Conservation (phyloP, 2,113 vertebrate species). For the Megalops atlanticus region DNA sequence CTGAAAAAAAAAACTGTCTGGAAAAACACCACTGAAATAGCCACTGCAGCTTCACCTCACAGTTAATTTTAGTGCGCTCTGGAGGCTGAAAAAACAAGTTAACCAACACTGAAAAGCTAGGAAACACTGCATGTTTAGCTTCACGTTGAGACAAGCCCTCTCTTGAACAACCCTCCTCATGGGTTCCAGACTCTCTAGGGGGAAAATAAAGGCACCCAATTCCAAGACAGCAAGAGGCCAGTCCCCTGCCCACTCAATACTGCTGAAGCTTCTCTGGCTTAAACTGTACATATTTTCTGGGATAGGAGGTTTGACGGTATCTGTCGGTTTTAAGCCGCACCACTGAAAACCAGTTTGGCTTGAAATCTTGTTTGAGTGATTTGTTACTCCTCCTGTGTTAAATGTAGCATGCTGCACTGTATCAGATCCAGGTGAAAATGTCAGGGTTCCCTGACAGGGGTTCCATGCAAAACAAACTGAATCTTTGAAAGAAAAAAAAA, state of each 20-base stretch:
- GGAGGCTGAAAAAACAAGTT: slow-evolving; percentile 1
- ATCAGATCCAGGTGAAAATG: background rate
- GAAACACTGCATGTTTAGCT: background rate
- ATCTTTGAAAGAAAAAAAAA: too few relatives aligned
- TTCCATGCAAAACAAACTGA: too few relatives aligned
- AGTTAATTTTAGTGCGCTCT: background rate
- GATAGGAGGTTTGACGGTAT: background rate
- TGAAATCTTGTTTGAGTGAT: too few relatives aligned
- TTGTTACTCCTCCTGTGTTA: too few relatives aligned
- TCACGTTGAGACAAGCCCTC: background rate
- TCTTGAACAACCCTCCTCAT: background rate
- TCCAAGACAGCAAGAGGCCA: background rate
- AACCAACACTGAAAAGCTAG: background rate
- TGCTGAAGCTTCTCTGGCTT: background rate
- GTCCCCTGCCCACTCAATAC: background rate
- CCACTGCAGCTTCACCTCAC: background rate
- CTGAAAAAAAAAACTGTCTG: background rate
- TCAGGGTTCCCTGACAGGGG: background rate
- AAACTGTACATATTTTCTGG: too few relatives aligned
- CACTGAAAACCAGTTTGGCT: background rate
- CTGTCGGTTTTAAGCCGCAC: background rate
- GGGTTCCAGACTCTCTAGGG: background rate
- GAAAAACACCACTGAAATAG: background rate
- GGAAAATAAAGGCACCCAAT: background rate
- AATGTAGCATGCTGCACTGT: too few relatives aligned